Percentiles rank a stretch among this genome's conserved stretches.
Evolutionary conservation across 2,797 vertebrate genomes (phyloP).

Genomic region (Chaetophractus vellerosus): DNA sequence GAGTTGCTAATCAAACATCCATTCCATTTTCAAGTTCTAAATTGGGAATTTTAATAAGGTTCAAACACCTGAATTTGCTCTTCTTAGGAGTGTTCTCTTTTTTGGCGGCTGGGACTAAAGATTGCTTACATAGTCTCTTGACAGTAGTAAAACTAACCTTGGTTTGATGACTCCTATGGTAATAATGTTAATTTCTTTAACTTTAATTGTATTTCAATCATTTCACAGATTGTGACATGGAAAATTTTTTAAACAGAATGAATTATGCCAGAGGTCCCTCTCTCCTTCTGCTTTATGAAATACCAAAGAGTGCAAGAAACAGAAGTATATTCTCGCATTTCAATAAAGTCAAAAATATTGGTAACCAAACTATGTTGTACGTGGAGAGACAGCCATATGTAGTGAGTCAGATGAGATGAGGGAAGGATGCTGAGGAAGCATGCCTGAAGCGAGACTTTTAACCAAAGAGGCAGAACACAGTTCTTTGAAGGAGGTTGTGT

Average conservation of each 20-base stretch:
- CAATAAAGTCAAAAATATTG: not conserved
- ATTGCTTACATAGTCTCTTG: slow-evolving; percentile 49
- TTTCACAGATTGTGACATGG: not conserved
- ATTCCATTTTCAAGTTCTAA: slow-evolving; percentile 49
- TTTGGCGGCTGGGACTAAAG: not conserved
- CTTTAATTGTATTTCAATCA: slow-evolving; percentile 52
- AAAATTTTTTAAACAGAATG: slow-evolving; percentile 40
- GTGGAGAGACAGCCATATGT: not conserved
- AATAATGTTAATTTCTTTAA: slow-evolving; percentile 28
- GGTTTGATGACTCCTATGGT: not conserved
- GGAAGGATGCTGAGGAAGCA: not conserved
- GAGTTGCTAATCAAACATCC: slow-evolving; percentile 31
- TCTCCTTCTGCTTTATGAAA: not conserved
- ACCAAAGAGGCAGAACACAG: not conserved
- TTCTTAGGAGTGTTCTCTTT: slow-evolving; percentile 56
- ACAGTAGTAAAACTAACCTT: slow-evolving; percentile 55
- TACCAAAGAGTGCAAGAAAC: not conserved
- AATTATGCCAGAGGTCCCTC: not conserved
- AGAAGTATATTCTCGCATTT: not conserved
- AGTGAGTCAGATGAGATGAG: not conserved
- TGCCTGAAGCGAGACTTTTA: not conserved
- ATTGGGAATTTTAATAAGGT: slow-evolving; percentile 54
- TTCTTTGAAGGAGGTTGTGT: not conserved
- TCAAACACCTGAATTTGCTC: slow-evolving; percentile 39
- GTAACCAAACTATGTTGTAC: not conserved